phyloP scores from a whole-genome alignment of 2,797 vertebrate genomes.

The Zalophus californianus region DNA sequence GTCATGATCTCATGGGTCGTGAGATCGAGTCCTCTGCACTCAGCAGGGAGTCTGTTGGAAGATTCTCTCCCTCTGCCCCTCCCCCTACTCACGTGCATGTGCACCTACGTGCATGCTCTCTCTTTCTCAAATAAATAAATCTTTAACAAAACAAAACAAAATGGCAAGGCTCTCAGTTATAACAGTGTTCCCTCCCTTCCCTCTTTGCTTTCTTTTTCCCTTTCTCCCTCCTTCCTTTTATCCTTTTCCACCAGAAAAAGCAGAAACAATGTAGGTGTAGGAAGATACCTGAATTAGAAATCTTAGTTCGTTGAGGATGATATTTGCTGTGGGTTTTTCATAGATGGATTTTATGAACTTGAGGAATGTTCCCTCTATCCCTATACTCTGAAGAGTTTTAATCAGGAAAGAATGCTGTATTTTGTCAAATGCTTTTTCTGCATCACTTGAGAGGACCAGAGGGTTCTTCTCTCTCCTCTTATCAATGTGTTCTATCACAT shows the following conservation, averaged over 20 bases:
- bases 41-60: background rate
- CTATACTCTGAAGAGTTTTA: too few species aligned
- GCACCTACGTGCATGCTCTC: background rate
- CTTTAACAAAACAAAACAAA: background rate
- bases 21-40: background rate
- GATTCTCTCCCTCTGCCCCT: background rate
- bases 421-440: too few species aligned
- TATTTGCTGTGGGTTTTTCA: too few species aligned
- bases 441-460: too few species aligned
- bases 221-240: background rate
- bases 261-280: constrained; percentile 24
- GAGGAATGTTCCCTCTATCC: too few species aligned
- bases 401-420: too few species aligned
- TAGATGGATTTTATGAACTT: too few species aligned
- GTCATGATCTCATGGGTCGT: background rate
- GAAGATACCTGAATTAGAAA: background rate
- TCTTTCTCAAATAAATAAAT: background rate
- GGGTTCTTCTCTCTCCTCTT: too few species aligned
- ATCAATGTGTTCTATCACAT: too few species aligned
- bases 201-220: background rate
- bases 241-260: background rate
- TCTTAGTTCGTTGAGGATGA: background rate
- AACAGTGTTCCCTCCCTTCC: background rate
- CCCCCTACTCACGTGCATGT: background rate
- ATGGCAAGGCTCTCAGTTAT: background rate